These are phyloP conservation scores for Melinaea marsaeus DNA, from an alignment of 2,888 invertebrate genomes.

Conservation along the genomic window DNA sequence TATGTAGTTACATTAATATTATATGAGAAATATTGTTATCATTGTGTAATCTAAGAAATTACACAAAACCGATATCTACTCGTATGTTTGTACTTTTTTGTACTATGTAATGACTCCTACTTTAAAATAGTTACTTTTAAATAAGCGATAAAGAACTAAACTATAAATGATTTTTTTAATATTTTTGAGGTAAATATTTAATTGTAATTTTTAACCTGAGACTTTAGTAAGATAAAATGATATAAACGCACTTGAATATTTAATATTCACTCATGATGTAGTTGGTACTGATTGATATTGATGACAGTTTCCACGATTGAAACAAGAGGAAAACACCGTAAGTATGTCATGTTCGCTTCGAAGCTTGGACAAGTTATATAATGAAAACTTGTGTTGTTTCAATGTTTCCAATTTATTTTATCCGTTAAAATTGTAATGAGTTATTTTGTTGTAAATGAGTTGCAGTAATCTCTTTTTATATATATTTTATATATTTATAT, in stretches of 20 bases:
- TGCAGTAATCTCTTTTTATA: neutral
- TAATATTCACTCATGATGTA: slow-evolving; percentile 14
- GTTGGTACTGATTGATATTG: slow-evolving; percentile 9
- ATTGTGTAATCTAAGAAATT: too few species aligned
- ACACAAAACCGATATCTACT: too few species aligned
- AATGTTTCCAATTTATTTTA: slow-evolving; percentile 2
- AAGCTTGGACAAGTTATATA: neutral
- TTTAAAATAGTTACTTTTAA: too few species aligned
- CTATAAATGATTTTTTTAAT: too few species aligned
- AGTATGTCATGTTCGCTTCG: slow-evolving; percentile 1
- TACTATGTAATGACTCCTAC: too few species aligned
- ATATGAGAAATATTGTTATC: too few species aligned
- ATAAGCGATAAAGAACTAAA: too few species aligned
- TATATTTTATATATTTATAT: too few species aligned
- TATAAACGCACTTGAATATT: slow-evolving; percentile 1
- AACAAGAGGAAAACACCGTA: slow-evolving; percentile 3
- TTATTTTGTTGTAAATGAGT: neutral
- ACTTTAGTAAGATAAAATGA: neutral
- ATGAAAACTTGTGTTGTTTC: neutral
- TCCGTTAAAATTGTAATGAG: neutral
- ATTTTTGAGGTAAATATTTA: too few species aligned
- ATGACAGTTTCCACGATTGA: slow-evolving; percentile 1
- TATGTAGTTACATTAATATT: too few species aligned
- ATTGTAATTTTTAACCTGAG: too few species aligned
- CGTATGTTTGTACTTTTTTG: too few species aligned